A percentile compares a stretch with the other conserved stretches of the same genome.
Conservation (phyloP, 64 coral and sea anemone genomes). For the Stylophora pistillata region DNA sequence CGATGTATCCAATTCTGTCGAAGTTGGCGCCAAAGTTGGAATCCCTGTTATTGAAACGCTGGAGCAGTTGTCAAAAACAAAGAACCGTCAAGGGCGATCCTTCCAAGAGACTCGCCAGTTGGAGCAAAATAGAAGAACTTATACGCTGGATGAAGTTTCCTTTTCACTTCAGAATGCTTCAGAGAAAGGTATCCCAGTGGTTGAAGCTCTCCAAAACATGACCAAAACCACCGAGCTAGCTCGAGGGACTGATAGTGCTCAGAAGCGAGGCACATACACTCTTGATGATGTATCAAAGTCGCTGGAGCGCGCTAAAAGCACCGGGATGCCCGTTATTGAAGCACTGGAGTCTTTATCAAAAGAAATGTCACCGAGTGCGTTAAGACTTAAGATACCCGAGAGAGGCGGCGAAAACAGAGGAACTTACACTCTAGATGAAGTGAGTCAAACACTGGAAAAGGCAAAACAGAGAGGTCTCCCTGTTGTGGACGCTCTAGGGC, state of each 20-base stretch:
- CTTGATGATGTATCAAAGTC: constrained; percentile 80
- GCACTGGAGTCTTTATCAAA: constrained; percentile 45
- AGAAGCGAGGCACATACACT: constrained; percentile 70
- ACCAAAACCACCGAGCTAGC: constrained; percentile 24
- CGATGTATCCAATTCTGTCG: constrained; percentile 62
- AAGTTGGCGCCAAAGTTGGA: constrained; percentile 37
- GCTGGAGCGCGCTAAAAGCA: constrained; percentile 69
- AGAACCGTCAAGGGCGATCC: not conserved
- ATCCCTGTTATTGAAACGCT: constrained; percentile 69
- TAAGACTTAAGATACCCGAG: constrained; percentile 1
- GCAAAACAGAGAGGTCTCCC: constrained; percentile 81
- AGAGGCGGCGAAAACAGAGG: constrained; percentile 37
- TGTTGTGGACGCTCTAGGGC: constrained; percentile 66
- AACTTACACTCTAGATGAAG: constrained; percentile 84
- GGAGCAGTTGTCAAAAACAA: constrained; percentile 47
- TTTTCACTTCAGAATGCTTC: constrained; percentile 28
- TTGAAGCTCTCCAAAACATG: constrained; percentile 60
- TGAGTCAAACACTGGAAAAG: constrained; percentile 66
- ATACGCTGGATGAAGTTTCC: constrained; percentile 77
- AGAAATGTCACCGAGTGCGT: not conserved
- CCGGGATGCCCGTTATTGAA: constrained; percentile 80
- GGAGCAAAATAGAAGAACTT: constrained; percentile 62
- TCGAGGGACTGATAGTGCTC: not conserved
- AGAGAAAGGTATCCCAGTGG: constrained; percentile 58
- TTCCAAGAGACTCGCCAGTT: not conserved